Percentiles rank a stretch among this genome's conserved stretches.
These are phyloP conservation scores for Aurelia aurita complex sp. Pacific DNA, from an alignment of 30 jellyfish, hydroid and myxozoan species.

Conservation along the genomic window DNA sequence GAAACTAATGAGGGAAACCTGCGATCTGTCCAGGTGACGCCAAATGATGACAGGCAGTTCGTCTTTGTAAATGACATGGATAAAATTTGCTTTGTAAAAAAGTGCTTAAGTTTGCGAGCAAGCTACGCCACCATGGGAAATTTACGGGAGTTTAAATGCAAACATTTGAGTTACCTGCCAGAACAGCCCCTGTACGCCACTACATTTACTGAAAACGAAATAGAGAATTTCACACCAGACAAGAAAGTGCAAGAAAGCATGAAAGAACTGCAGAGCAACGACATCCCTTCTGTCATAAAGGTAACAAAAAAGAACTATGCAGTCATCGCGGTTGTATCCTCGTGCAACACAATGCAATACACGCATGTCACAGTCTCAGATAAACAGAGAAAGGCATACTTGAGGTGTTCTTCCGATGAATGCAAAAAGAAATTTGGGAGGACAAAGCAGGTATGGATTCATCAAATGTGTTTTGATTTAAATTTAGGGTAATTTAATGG, in stretches of 20 bases:
- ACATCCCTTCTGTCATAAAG: background rate
- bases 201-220: no score
- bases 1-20: background rate
- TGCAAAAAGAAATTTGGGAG: background rate
- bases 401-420: background rate
- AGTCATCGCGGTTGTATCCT: background rate
- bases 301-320: background rate
- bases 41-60: background rate
- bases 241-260: no score
- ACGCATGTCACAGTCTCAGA: background rate
- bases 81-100: background rate
- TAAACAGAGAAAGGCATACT: background rate
- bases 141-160: background rate
- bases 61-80: background rate
- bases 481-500: no score
- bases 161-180: background rate
- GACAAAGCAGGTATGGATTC: background rate
- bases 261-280: no score
- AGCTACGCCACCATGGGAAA: background rate
- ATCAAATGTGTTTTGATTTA: no score
- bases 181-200: no score
- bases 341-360: background rate
- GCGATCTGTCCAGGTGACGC: background rate
- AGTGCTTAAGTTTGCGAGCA: background rate
- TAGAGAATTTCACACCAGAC: no score